Conservation (phyloP, 2,113 vertebrate species). For the Galemys pyrenaicus region DNA sequence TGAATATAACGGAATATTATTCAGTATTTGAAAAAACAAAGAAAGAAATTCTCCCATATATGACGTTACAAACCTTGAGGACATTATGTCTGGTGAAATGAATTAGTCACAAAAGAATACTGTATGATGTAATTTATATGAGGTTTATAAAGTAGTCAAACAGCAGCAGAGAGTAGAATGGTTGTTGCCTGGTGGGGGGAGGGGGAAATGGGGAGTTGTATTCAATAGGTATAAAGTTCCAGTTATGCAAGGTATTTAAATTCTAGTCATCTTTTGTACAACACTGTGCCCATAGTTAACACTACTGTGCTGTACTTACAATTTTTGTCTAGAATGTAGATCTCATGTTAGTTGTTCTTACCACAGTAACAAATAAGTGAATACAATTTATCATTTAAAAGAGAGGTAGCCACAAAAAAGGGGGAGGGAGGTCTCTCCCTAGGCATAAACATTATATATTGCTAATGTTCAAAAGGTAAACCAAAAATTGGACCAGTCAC, state of each 20-base stretch:
- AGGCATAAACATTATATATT: not conserved
- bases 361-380: not conserved
- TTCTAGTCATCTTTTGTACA: not conserved
- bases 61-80: not conserved
- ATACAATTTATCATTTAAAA: not conserved
- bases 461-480: not conserved
- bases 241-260: not conserved
- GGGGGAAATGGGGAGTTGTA: not conserved
- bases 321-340: not conserved
- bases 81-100: not conserved
- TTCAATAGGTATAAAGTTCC: not conserved
- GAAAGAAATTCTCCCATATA: no score
- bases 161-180: not conserved
- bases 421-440: not conserved
- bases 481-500: not conserved
- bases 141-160: not conserved
- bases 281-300: not conserved
- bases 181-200: not conserved
- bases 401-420: not conserved
- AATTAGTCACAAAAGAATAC: not conserved
- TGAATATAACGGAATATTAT: not conserved
- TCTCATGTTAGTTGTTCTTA: not conserved
- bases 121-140: not conserved
- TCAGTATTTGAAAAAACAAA: not conserved
- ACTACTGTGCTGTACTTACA: not conserved